Evolutionary conservation across 2,113 vertebrate genomes (phyloP), one percentile per base, ranked within the genome.

Genomic region (Noturus placidus): DNA sequence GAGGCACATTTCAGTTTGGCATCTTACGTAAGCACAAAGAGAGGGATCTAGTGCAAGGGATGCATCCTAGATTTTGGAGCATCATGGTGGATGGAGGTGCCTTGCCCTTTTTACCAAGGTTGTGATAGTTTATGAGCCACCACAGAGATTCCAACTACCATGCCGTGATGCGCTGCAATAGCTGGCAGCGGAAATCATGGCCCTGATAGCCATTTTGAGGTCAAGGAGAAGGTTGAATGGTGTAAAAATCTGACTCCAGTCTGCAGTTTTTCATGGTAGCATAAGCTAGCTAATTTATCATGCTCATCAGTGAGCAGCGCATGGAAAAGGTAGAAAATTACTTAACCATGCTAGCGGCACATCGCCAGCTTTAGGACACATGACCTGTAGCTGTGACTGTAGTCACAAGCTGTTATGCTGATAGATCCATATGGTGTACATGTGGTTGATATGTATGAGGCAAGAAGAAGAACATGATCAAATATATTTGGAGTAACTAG

Each of bases 391-490:
- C 35, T 74, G 19, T 42, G 30, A 35, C 67, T 70, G n/a, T 67
- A 35, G 15, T 19, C 67, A 70, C 67, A 22, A 77, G 42, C 22
- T n/a, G 42, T 25, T 52, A n/a, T 52, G 25, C 25, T 77, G 74
- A 77, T n/a, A 77, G 42, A 77, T 52, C 22, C 74, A 50, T 77
- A 77, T 77, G 10, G 74, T 46, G 11, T 77, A 77, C 38, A 77
- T 4, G 38, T 46, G 38, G 8, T 42, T 74, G 7, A 25, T 74
- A 20, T 42, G 15, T 46, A 11, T 74, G 35, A 74, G 38, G 4
- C 19, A 38, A 22, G 67, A 72, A 46, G 20, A 74, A 74, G 1
- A 74, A 46, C 8, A 74, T 3, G 20, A 74, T 3, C 35, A 74
- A 42, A 9, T 22, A 25, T 74, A 46, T 74, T 46, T 11, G 25